Base-by-base conservation (phyloP, 2,888 invertebrate genomes). In the Drosophila ustulata region DNA sequence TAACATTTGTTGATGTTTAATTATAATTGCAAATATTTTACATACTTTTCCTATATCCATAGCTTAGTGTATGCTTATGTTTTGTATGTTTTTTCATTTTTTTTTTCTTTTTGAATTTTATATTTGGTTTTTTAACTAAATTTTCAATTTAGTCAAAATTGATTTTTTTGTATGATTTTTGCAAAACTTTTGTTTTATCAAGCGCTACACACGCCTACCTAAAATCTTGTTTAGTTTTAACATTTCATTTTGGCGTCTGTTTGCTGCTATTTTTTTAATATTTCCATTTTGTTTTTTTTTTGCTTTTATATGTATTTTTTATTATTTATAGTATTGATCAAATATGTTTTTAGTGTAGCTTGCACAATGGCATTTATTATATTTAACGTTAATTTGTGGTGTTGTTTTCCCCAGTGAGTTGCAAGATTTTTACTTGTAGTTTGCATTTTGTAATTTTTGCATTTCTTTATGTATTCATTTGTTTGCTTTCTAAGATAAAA, bases 401-500 rank as follows among this genome's bases (percentile, higher is more conserved):
- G 91, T 91, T 91, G 85, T 89, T 90, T 90, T 90, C 90, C 88
- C 87, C 91, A 91, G 90, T 90, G 91, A 90, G 75, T 82, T 82
- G 68, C 74, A 83, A 83, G 75, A 75, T 72, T 73, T 76, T 73
- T 52, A 61, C 56, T 64, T 46, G 68, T 61, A 47, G 59, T 67
- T 72, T 73, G 58, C 49, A 43, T 43, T 55, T 45, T 32, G 55
- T 32, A 55, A 45, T 55, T 43, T 64, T 74, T 73, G 58, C 41
- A 28, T 70, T 76, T 70, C 71, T 57, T 66, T 73, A 66, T 53
- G 53, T 68, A 68, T 75, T 72, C 66, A 59, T 78, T 71, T 50
- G 34, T 5, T 45, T 45, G 25, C 39, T 66, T 68, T 65, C 64
- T 72, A 71, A 69, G 82, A 81, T 83, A 81, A 83, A 89, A 87